Evolutionary conservation across 2,113 vertebrate species (phyloP).

Genomic region (Cebidichthys violaceus): DNA sequence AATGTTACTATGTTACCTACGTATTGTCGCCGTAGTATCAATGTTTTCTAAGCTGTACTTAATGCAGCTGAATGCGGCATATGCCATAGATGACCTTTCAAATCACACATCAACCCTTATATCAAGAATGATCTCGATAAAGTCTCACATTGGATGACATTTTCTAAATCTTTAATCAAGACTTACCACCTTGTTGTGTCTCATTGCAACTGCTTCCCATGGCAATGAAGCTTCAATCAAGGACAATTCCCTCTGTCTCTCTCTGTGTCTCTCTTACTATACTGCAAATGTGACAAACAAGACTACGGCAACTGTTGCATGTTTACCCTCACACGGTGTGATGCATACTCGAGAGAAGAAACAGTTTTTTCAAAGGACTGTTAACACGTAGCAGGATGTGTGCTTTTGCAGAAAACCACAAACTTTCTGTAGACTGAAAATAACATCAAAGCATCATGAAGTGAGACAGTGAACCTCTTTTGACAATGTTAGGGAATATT

Average conservation of each 20-base stretch:
- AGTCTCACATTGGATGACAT: background rate
- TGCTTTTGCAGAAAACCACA: slow-evolving; percentile 82
- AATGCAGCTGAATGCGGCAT: background rate
- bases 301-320: background rate
- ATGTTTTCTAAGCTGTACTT: background rate
- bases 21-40: background rate
- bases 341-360: background rate
- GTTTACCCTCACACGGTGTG: background rate
- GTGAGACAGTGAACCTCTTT: background rate
- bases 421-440: slow-evolving; percentile 16
- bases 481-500: background rate
- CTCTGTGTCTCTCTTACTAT: background rate
- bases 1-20: background rate
- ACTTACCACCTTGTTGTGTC: slow-evolving; percentile 40
- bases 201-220: rapidly evolving
- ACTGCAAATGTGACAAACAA: background rate
- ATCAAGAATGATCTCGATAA: background rate
- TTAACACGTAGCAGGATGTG: slow-evolving; percentile 70
- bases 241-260: background rate
- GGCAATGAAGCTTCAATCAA: background rate
- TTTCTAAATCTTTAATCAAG: background rate
- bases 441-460: slow-evolving; percentile 6
- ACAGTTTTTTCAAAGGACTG: background rate
- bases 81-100: background rate
- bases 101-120: background rate